These are phyloP conservation scores for Notocelia uddmanniana DNA, from an alignment of 2,888 invertebrate species.

Conservation along the genomic window DNA sequence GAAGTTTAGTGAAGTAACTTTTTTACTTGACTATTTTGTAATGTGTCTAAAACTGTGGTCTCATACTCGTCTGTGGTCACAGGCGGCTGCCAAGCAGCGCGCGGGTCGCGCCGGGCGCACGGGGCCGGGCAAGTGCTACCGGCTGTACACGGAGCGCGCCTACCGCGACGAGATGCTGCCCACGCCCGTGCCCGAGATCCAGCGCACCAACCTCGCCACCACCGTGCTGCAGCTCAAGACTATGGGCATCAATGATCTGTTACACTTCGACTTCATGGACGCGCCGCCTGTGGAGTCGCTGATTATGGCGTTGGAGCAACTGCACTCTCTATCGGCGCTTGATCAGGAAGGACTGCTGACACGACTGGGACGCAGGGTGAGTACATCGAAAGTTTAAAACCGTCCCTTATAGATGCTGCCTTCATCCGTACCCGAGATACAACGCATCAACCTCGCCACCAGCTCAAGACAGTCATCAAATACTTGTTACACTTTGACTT, in stretches of 20 bases:
- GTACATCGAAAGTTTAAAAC: constrained; percentile 21
- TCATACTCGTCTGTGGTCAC: constrained; percentile 10
- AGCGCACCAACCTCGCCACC: constrained; percentile 98
- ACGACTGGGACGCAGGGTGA: constrained; percentile 90
- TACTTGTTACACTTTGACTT: no score
- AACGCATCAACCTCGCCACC: no score
- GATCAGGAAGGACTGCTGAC: constrained; percentile 97
- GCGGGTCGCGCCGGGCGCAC: constrained; percentile 98
- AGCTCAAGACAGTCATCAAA: no score
- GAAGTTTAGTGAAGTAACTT: no score
- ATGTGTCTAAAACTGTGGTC: no score
- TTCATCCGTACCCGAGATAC: no score
- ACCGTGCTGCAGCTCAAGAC: constrained; percentile 98
- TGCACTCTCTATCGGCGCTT: constrained; percentile 98
- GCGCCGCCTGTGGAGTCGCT: constrained; percentile 99
- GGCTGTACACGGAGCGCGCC: constrained; percentile 98
- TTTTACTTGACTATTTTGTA: no score
- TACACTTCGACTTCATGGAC: constrained; percentile 99
- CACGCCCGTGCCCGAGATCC: constrained; percentile 99
- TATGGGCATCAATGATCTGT: constrained; percentile 99
- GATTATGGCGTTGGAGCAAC: constrained; percentile 98
- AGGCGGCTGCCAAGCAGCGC: constrained; percentile 98
- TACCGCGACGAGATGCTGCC: constrained; percentile 99
- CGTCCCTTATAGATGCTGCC: no score
- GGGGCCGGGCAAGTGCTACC: constrained; percentile 98